Conservation (phyloP, 2,797 vertebrate species). For the Anolis apletophallus region DNA sequence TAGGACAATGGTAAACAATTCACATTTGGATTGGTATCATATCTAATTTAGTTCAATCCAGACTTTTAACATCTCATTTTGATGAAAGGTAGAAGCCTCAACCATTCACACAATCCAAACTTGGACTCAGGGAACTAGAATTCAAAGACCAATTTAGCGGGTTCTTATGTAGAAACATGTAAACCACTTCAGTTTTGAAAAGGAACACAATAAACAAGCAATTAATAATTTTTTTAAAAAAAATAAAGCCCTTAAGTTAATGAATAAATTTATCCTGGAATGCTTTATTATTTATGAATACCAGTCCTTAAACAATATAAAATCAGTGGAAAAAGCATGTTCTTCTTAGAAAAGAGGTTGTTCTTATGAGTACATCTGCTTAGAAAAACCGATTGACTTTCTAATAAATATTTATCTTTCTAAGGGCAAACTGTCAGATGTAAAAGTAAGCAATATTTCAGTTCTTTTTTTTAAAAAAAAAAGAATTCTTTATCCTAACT, state of each 20-base stretch:
- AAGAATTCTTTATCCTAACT: conserved; percentile 15
- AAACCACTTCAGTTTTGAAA: not conserved
- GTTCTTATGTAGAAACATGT: not conserved
- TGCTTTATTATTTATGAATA: not conserved
- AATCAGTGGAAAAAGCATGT: not conserved
- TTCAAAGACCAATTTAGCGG: not conserved
- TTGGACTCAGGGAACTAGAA: not conserved
- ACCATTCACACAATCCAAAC: not conserved
- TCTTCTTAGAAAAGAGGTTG: not conserved
- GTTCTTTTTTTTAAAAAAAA: not conserved
- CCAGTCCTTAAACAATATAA: not conserved
- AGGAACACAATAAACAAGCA: not conserved
- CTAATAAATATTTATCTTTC: not conserved
- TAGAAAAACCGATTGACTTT: not conserved
- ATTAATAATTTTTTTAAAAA: not conserved
- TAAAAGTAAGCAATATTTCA: not conserved
- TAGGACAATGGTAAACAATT: too few relatives aligned
- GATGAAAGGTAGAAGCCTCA: not conserved
- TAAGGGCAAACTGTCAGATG: not conserved
- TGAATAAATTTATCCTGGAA: not conserved
- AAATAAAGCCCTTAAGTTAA: not conserved
- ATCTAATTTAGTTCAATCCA: not conserved
- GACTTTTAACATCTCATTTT: too few relatives aligned
- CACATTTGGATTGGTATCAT: conserved; percentile 67
- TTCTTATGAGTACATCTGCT: too few relatives aligned